These are phyloP conservation scores for Drosophila kohkoa DNA, from an alignment of 1,140 invertebrate species.

Conservation along the genomic window DNA sequence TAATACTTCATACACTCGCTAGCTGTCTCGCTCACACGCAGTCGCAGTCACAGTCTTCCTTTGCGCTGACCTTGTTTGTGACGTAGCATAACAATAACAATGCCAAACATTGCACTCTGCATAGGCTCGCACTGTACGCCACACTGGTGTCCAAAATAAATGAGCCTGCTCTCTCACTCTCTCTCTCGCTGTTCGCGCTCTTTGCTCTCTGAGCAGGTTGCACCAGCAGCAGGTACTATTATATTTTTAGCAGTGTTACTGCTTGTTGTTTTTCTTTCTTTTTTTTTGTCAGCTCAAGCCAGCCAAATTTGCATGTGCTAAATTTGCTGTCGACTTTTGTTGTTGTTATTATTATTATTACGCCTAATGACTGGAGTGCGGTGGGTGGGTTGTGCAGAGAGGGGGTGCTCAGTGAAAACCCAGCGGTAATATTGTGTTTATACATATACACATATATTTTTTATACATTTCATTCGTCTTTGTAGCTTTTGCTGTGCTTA, in stretches of 20 bases:
- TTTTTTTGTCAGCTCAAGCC: slow-evolving; percentile 39
- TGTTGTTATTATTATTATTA: slow-evolving; percentile 43
- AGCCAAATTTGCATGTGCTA: slow-evolving; percentile 74
- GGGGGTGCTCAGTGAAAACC: not conserved
- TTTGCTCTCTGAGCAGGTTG: slow-evolving; percentile 55
- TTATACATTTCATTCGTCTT: slow-evolving; percentile 38
- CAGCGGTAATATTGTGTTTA: slow-evolving; percentile 29
- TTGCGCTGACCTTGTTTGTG: slow-evolving; percentile 75
- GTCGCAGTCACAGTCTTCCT: slow-evolving; percentile 9
- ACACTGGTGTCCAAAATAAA: slow-evolving; percentile 32
- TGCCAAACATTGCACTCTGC: slow-evolving; percentile 51
- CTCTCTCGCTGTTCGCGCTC: not conserved
- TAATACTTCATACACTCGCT: not conserved
- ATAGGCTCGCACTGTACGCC: slow-evolving; percentile 58
- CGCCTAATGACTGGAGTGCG: slow-evolving; percentile 34
- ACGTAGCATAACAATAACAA: slow-evolving; percentile 27
- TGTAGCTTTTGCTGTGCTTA: slow-evolving; percentile 57
- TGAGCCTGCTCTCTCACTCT: slow-evolving; percentile 20
- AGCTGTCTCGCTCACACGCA: slow-evolving; percentile 10
- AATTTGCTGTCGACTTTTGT: slow-evolving; percentile 52
- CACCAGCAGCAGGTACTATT: slow-evolving; percentile 74
- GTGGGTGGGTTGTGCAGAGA: not conserved
- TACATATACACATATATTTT: not conserved
- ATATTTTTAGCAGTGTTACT: slow-evolving; percentile 68
- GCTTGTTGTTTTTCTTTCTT: slow-evolving; percentile 44